Base-by-base conservation (phyloP, 1,140 invertebrate species). In the Calosoma granatense region DNA sequence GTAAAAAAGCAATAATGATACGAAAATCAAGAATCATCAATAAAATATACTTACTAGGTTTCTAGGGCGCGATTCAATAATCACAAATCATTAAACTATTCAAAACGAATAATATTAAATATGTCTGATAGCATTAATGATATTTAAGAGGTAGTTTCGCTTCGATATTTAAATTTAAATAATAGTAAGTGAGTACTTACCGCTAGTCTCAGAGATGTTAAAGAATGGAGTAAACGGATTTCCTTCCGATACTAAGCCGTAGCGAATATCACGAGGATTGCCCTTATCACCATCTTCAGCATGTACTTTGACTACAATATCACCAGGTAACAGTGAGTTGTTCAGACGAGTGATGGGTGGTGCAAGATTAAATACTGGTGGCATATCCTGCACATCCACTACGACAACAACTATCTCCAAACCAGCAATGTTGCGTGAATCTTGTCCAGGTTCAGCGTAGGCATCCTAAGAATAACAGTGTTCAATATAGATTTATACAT, bases 221-320 rank as follows among this genome's bases (percentile, higher is more conserved):
- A 92, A 92, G 71, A 90, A 90, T 6, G 83, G 79, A 11, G 84
- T 87, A 61, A 90, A 90, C 14, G 87, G 86, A 69, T 90, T 89
- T 54, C 82, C 82, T 69, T 91, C 87, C 1, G 88, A 85, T 17
- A 91, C 82, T 53, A 93, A 75, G 11, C 87, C 87, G 64, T 92
- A 94, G 68, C 85, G 81, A 39, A 93, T 83, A 63, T 86, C 82
- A 43, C 90, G 78, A 1, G 89, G 88, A 39, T 84, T 84, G 1
- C 88, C 89, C 68, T 86, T 87, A 68, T 94, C 91, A 1, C 91
- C 90, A 70, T 94, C 91, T 71, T 90, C 85, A n/a, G 91, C 91
- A 60, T 82, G 81, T 1, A 94, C 86, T 71, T 80, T 80, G 14
- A 90, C 73, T 19, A 84, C 74, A 63, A 80, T 73, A 67, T 84